Percentiles rank a stretch among this genome's conserved stretches.
Conservation (phyloP, 53 echinoderm and acorn worm genomes). For the Antedon mediterranea region DNA sequence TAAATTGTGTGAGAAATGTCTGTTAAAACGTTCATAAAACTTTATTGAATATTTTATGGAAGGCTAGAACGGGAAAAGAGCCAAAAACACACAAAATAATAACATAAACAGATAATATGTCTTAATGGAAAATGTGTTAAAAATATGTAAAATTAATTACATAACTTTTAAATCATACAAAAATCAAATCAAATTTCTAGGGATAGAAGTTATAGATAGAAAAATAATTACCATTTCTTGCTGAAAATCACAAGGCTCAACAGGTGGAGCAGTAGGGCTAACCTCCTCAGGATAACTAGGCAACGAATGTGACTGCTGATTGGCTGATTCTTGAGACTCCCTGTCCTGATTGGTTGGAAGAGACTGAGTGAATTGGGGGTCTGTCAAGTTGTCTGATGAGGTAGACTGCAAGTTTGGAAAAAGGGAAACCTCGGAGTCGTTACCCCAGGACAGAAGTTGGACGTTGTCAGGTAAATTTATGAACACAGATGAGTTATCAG, state of each 20-base stretch:
- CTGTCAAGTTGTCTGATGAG: not conserved
- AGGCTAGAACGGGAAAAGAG: no score
- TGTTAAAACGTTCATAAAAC: no score
- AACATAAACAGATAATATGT: no score
- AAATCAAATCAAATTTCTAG: no score
- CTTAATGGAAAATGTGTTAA: no score
- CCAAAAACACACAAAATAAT: no score
- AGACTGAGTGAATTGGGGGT: not conserved
- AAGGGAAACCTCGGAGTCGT: not conserved
- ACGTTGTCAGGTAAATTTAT: not conserved
- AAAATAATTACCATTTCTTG: conserved; percentile 1
- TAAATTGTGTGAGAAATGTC: no score
- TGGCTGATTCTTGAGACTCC: not conserved
- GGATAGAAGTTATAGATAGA: no score
- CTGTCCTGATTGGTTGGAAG: not conserved
- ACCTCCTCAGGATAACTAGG: not conserved
- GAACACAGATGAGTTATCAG: not conserved
- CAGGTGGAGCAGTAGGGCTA: not conserved
- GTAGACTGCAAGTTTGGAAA: not conserved
- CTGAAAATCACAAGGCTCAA: not conserved
- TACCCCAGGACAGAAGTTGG: not conserved
- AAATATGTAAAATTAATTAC: no score
- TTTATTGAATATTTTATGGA: no score
- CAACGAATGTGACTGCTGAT: not conserved
- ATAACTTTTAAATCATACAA: no score